Base-by-base conservation (phyloP, 2,888 invertebrate genomes). In the Podabrus alpinus region DNA sequence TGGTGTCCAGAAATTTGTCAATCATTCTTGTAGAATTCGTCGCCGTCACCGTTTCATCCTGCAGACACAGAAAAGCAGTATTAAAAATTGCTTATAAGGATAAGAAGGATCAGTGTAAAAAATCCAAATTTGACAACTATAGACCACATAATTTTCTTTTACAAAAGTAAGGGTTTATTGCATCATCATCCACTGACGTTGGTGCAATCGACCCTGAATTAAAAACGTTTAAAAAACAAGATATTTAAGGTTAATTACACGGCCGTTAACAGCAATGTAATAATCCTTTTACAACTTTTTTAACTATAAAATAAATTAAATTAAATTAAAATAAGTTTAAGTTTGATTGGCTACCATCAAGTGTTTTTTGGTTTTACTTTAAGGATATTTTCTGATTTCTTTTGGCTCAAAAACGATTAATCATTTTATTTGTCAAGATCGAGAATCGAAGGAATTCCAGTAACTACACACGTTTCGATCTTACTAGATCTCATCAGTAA, bases 1-100 rank as follows among this genome's bases (percentile, higher is more conserved):
- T 59, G 10, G 60, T 45, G 13, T 71, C 17, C n/a, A 72, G 19
- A 15, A 72, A 21, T 59, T 74, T 74, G 25, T 72, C 74, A 9
- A 19, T 19, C 16, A 60, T 21, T 21, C 67, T 29, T 71, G 69
- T 29, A 66, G 69, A 67, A 59, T 17, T 67, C 72, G 73, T 74
- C 68, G 59, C 62, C 11, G 72, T 70, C 25, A 69, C 59, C 17
- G 71, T 66, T 25, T 76, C 73, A 62, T 78, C 76, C 79, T 79
- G 71, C n/a, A 77, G 73, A 19, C 13, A 69, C 11, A 69, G 19
- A 29, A 69, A 25, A 61, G 11, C 10, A 16, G 11, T 15, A 16
- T 64, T 64, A 64, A 13, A 15, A 61, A 16, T n/a, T 9, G 16
- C 4, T 59, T 7, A 61, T 1, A 61, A 59, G 10, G n/a, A n/a